Evolutionary conservation across 2,888 invertebrate species (phyloP), one percentile per base, ranked within the genome.

Genomic region (Pristionchus maxplancki): DNA sequence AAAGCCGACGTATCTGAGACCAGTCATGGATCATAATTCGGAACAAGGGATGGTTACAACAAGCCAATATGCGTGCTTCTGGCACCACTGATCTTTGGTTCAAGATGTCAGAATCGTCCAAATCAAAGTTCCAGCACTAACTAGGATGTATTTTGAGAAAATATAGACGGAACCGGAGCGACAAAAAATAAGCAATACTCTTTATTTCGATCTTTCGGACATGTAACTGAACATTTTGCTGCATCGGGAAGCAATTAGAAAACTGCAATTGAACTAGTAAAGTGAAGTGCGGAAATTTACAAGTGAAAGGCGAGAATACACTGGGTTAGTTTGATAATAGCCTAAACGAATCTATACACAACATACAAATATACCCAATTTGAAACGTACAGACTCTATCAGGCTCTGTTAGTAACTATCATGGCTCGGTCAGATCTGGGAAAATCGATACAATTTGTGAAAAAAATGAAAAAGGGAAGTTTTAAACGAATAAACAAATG

Each of bases 381-480:
- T 71, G 28, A 2, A 34, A n/a, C 3, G 1, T 28, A 34, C 28
- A 34, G n/a, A 67, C 31, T 34, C 6, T 67, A 67, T 67, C 15
- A 34, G 37, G 34, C 37, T 71, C 37, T 71, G 71, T 71, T 71
- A 71, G 71, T 71, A 34, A 1, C 67, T 67, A 34, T 71, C 71
- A 71, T 71, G 78, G 78, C n/a, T 44, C 4, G 11, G 44, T 78
- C 78, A 78, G 78, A 78, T 78, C 78, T n/a, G n/a, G 48, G 78
- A 28, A 1, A 1, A 48, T n/a, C 44, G 44, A 78, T 48, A 78
- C 2, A 78, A 78, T 78, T 11, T n/a, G 62, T 28, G 62, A 58
- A 17, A n/a, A n/a, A n/a, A n/a, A n/a, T 50, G 50, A 50, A 50
- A 50, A 50, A 15, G 50, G 4, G 0, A 62, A 28, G 4, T n/a